Percentiles rank a stretch among this genome's conserved stretches.
phyloP scores from a whole-genome alignment of 2,888 invertebrate genomes.

The Seladonia tumulorum region DNA sequence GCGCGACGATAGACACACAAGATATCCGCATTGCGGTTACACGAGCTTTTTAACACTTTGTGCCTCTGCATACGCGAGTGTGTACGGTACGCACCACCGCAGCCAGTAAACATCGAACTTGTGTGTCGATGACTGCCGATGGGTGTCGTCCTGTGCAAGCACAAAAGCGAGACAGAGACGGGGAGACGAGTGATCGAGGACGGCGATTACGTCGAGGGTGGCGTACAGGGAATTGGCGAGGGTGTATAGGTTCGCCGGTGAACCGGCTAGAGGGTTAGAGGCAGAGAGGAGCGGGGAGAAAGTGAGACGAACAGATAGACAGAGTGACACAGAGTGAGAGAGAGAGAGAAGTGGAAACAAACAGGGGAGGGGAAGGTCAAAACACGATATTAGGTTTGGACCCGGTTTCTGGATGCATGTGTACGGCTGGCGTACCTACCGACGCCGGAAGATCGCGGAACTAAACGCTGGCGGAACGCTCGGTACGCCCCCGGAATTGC shows the following conservation, averaged over 20 bases:
- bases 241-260: background rate
- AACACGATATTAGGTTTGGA: constrained; percentile 73
- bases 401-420: constrained; percentile 49
- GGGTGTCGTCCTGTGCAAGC: constrained; percentile 63
- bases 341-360: background rate
- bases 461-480: constrained; percentile 72
- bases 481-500: constrained; percentile 73
- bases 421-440: constrained; percentile 50
- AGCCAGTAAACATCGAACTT: constrained; percentile 67
- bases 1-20: constrained; percentile 53
- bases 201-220: constrained; percentile 38
- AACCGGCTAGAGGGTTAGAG: background rate
- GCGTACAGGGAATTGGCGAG: constrained; percentile 14
- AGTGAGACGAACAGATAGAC: background rate
- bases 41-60: constrained; percentile 72
- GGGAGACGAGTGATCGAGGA: constrained; percentile 30
- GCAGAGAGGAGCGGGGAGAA: constrained; percentile 11
- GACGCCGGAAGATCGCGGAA: constrained; percentile 65
- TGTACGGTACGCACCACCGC: constrained; percentile 62
- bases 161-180: constrained; percentile 48
- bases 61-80: constrained; percentile 46
- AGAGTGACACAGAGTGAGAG: constrained; percentile 11
- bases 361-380: constrained; percentile 46
- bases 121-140: constrained; percentile 59
- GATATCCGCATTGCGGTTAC: constrained; percentile 78